Base-by-base conservation (phyloP, 2,113 vertebrate species). In the Protomyctophum bolini region DNA sequence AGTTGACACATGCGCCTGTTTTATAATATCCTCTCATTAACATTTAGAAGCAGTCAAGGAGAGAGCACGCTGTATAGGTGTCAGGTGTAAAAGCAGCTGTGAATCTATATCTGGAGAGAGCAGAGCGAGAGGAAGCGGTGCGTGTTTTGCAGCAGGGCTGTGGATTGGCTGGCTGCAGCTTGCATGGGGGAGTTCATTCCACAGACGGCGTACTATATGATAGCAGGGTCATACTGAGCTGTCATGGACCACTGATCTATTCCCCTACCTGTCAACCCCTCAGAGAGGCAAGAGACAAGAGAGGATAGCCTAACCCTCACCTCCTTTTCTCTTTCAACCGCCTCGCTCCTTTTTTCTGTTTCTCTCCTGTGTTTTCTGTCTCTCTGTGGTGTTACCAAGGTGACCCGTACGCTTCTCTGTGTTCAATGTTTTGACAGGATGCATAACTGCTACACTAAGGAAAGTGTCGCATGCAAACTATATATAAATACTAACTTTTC, bases 171-270 rank as follows among this genome's bases (percentile, higher is more conserved):
- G 62, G 57, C 76, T 75, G 59, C 72, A 77, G 81, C 86, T 75
- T 77, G 79, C 84, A 72, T 83, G 76, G 77, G 75, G 79, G 74
- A 84, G 79, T 72, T 85, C 82, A 82, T 86, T 82, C 81, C 83
- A 76, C 73, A 80, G 84, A 77, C 85, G 60, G 81, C 83, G 57
- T 66, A 75, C 79, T 75, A 84, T 84, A 74, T 79, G 85, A 91
- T 89, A 81, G 82, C 64, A 57, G 91, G 87, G 92, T 92, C 90
- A 89, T 77, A 82, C 86, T 83, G 83, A 90, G 86, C 91, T 92
- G 92, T 92, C 92, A 92, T 86, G 89, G 87, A 89, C 91, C 87
- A 87, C 81, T 90, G 90, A 93, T 93, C 89, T 87, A 91, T 91
- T 92, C 91, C 88, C 90, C 84, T 91, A 90, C 88, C 88, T 93